Evolutionary conservation across 92 coral and sea anemone species (phyloP).

Genomic region (Zoanthus solanderi): DNA sequence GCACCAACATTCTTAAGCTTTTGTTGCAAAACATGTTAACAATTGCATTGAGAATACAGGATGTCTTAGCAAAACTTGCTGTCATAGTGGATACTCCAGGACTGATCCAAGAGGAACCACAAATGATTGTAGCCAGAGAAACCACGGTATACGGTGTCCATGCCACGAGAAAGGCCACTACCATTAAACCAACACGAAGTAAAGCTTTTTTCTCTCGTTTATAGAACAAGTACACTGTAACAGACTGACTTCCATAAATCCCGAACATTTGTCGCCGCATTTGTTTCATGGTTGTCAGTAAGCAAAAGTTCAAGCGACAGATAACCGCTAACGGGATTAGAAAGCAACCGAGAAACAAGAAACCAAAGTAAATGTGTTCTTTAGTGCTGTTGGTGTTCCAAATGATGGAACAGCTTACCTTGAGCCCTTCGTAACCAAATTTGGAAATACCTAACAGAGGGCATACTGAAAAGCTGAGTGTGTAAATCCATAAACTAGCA

Average conservation of each 20-base stretch:
- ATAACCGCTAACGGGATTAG: constrained; percentile 32
- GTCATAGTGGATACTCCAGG: constrained; percentile 44
- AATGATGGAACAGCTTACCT: constrained; percentile 68
- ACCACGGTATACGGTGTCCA: constrained; percentile 67
- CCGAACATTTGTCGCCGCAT: constrained; percentile 49
- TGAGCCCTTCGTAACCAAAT: constrained; percentile 69
- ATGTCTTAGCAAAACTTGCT: constrained; percentile 59
- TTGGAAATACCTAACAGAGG: constrained; percentile 73
- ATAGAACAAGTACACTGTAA: background rate
- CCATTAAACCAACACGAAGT: constrained; percentile 14
- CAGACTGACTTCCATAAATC: background rate
- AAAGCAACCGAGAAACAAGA: constrained; percentile 68
- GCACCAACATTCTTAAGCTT: constrained; percentile 4
- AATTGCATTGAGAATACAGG: constrained; percentile 52
- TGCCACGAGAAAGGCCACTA: constrained; percentile 28
- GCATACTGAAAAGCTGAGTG: constrained; percentile 57
- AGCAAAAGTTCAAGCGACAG: background rate
- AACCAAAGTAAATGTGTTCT: constrained; percentile 65
- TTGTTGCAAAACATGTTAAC: constrained; percentile 52
- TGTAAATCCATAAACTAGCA: constrained; percentile 61
- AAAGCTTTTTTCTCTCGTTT: constrained; percentile 17
- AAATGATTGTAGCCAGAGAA: constrained; percentile 31
- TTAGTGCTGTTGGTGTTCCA: constrained; percentile 59
- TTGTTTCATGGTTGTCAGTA: constrained; percentile 35
- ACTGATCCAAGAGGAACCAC: constrained; percentile 7